phyloP scores from a whole-genome alignment of 1,140 invertebrate species.

The Sycobia sp. region DNA sequence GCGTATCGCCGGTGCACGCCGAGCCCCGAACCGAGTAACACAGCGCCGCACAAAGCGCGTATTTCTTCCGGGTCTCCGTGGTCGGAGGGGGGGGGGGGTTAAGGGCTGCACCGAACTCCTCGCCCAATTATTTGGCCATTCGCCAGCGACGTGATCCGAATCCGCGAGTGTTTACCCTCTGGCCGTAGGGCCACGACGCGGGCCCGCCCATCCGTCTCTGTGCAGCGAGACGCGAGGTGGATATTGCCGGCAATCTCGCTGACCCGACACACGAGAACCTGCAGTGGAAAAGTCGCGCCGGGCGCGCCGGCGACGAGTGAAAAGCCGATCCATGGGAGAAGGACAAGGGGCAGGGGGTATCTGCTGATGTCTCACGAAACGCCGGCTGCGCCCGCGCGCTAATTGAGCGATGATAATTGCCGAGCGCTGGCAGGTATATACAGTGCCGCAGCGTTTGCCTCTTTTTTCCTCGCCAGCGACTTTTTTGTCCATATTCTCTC shows the following conservation, averaged over 20 bases:
- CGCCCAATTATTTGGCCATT: constrained; percentile 58
- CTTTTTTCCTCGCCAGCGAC: neutral
- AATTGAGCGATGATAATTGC: constrained; percentile 53
- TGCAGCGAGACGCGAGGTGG: too few relatives aligned
- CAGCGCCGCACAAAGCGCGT: too few relatives aligned
- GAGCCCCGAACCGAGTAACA: too few relatives aligned
- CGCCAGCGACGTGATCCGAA: constrained; percentile 59
- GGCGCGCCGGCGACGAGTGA: neutral
- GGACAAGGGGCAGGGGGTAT: constrained; percentile 38
- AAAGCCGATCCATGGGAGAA: neutral
- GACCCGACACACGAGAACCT: too few relatives aligned
- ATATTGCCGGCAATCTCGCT: too few relatives aligned
- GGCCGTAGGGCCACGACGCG: constrained; percentile 22
- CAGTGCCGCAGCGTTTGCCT: neutral
- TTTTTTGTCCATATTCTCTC: constrained; percentile 2
- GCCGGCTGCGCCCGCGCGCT: constrained; percentile 18
- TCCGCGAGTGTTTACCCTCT: constrained; percentile 59
- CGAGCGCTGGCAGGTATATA: constrained; percentile 14
- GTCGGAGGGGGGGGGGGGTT: too few relatives aligned
- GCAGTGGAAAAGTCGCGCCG: too few relatives aligned
- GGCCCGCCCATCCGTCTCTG: constrained; percentile 25
- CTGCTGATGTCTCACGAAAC: constrained; percentile 54
- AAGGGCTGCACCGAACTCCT: neutral
- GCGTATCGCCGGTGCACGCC: too few relatives aligned
- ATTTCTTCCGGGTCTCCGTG: too few relatives aligned